Evolutionary conservation across 1,140 invertebrate species (phyloP), one percentile per base, ranked within the genome.

Genomic region (Cherax destructor): DNA sequence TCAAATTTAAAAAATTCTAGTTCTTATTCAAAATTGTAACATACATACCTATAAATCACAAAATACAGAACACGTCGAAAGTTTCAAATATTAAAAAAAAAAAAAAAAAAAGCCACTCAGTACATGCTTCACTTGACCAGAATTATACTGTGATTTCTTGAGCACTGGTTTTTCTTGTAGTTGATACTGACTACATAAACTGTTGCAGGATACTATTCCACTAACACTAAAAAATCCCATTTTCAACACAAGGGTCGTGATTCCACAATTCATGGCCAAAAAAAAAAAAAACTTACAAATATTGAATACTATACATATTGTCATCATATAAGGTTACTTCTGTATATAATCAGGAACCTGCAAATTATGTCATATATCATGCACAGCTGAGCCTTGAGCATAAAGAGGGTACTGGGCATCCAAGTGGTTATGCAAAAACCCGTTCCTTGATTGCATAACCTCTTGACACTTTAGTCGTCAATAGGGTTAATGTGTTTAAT

Each of bases 61-160:
- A 5, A 74, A 74, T 30, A 30, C 4, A 74, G n/a, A 74, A 74
- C 69, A 72, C 18, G 4, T 74, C 69, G 1, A 74, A 74, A 74
- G n/a, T 74, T 21, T 74, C 69, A 30, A 74, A n/a, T 30, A 74
- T 74, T 30, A 30, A 30, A 74, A 56, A 3, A 56, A 10, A 16
- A 74, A 16, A 30, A 74, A 30, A 74, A 74, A 30, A 74, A 74
- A 74, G 9, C 24, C 69, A 74, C 24, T 74, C 69, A 74, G n/a
- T 30, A 74, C n/a, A 74, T 74, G 69, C 24, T 74, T 74, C 69
- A 21, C 69, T 74, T 74, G 69, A 74, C 24, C 24, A 74, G 69
- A 74, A 30, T 30, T 74, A 74, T 74, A 74, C 69, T 74, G 69
- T 74, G 69, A 74, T 74, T 74, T 74, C 69, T 74, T 74, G 69